These are phyloP conservation scores for Phaedon cochleariae DNA, from an alignment of 2,888 invertebrate genomes.

Conservation along the genomic window DNA sequence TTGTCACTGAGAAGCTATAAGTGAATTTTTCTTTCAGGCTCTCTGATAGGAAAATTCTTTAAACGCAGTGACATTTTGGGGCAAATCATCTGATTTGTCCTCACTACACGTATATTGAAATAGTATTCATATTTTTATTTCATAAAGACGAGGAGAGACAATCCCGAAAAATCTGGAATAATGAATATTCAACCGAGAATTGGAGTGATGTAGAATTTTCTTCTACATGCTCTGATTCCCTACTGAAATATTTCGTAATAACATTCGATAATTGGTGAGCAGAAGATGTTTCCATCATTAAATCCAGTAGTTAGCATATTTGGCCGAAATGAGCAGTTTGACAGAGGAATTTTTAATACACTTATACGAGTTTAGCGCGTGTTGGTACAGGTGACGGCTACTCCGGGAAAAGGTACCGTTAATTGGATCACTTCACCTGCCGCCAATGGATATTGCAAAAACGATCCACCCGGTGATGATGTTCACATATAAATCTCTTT, in stretches of 20 bases:
- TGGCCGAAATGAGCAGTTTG: slow-evolving; percentile 38
- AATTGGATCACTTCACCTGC: slow-evolving; percentile 62
- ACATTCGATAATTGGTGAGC: not conserved
- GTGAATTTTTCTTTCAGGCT: too few relatives aligned
- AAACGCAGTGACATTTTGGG: too few relatives aligned
- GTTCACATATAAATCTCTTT: slow-evolving; percentile 20
- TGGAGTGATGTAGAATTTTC: too few relatives aligned
- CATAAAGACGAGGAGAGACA: too few relatives aligned
- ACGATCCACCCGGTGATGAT: slow-evolving; percentile 28
- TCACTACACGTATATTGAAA: too few relatives aligned
- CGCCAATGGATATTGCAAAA: slow-evolving; percentile 38
- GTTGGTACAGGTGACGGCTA: slow-evolving; percentile 60
- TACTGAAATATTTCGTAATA: not conserved
- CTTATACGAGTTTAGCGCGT: slow-evolving; percentile 51
- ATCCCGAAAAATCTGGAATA: too few relatives aligned
- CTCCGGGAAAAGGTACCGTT: slow-evolving; percentile 62
- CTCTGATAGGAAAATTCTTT: too few relatives aligned
- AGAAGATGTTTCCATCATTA: slow-evolving; percentile 1
- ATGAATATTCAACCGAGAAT: too few relatives aligned
- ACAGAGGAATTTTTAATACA: slow-evolving; percentile 48
- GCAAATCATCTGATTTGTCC: too few relatives aligned
- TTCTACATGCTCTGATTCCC: too few relatives aligned
- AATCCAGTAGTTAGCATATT: slow-evolving; percentile 37
- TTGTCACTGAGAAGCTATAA: too few relatives aligned
- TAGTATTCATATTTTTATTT: too few relatives aligned